phyloP scores from a whole-genome alignment of 2,888 invertebrate species.

The Spicauda simplicius region DNA sequence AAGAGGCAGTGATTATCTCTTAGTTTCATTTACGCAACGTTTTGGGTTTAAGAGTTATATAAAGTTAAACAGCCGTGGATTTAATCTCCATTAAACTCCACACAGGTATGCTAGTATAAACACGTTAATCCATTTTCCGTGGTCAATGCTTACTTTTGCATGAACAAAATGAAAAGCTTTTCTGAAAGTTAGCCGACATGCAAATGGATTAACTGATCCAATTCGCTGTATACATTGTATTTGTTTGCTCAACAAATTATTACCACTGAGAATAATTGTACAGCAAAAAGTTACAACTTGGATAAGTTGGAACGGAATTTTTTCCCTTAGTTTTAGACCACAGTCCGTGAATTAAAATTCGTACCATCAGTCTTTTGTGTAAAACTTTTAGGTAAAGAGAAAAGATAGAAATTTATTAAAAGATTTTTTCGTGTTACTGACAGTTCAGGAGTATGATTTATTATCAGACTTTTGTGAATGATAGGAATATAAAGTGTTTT shows the following conservation, averaged over 20 bases:
- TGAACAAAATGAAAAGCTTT: slow-evolving; percentile 7
- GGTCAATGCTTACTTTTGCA: background rate
- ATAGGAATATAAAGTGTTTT: too few relatives aligned
- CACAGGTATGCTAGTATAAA: background rate
- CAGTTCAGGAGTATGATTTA: slow-evolving; percentile 4
- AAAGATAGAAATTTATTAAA: slow-evolving; percentile 19
- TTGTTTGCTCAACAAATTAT: slow-evolving; percentile 19
- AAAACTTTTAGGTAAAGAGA: slow-evolving; percentile 1
- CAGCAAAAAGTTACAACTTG: slow-evolving; percentile 2
- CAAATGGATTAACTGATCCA: slow-evolving; percentile 23
- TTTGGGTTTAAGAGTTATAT: too few relatives aligned
- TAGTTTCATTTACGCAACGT: too few relatives aligned
- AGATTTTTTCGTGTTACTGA: background rate
- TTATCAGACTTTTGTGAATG: too few relatives aligned
- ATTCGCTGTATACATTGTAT: slow-evolving; percentile 10
- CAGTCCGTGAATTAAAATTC: slow-evolving; percentile 5
- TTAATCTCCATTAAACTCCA: too few relatives aligned
- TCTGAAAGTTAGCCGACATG: slow-evolving; percentile 17
- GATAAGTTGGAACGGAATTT: slow-evolving; percentile 2
- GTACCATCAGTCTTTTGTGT: slow-evolving; percentile 6
- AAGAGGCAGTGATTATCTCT: too few relatives aligned
- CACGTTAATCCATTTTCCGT: background rate
- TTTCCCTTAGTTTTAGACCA: slow-evolving; percentile 5
- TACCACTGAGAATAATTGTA: slow-evolving; percentile 13
- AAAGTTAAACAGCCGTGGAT: too few relatives aligned